Conservation (phyloP, 2,888 invertebrate genomes). For the Helleia helle region DNA sequence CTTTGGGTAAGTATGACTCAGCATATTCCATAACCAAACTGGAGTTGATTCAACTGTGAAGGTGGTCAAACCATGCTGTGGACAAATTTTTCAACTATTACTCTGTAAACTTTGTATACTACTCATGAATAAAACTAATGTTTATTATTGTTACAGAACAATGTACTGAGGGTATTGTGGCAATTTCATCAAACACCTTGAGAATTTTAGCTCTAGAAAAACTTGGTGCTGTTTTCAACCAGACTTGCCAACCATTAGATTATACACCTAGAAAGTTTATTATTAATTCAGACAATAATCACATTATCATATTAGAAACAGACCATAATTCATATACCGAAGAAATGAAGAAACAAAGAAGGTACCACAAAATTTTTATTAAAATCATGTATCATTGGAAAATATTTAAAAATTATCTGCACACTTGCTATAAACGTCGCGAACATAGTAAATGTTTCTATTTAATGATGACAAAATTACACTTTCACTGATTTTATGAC, state of each 20-base stretch:
- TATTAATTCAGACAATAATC: conserved; percentile 92
- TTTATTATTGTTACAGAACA: conserved; percentile 78
- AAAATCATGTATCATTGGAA: too few species aligned
- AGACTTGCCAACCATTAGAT: conserved; percentile 92
- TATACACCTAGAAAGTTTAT: conserved; percentile 97
- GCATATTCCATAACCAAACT: conserved; percentile 85
- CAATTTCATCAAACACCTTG: conserved; percentile 97
- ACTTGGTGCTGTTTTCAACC: conserved; percentile 98
- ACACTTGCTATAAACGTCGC: too few species aligned
- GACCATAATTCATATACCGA: conserved; percentile 99
- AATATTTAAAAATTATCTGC: too few species aligned
- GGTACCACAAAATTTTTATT: conserved; percentile 37
- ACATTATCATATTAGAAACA: conserved; percentile 94
- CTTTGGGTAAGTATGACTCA: conserved; percentile 68
- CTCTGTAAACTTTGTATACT: not conserved
- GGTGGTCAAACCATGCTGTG: conserved; percentile 78
- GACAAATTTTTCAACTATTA: conserved; percentile 64
- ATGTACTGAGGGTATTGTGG: conserved; percentile 99
- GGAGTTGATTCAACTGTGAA: conserved; percentile 79
- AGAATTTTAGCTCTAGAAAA: conserved; percentile 98
- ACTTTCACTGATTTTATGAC: conserved; percentile 48
- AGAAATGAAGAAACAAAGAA: conserved; percentile 92
- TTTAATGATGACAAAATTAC: conserved; percentile 54
- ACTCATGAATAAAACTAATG: too few species aligned
- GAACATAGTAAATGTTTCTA: not conserved